Conservation (phyloP, 2,888 invertebrate species). For the Himalopsyche tibetana region DNA sequence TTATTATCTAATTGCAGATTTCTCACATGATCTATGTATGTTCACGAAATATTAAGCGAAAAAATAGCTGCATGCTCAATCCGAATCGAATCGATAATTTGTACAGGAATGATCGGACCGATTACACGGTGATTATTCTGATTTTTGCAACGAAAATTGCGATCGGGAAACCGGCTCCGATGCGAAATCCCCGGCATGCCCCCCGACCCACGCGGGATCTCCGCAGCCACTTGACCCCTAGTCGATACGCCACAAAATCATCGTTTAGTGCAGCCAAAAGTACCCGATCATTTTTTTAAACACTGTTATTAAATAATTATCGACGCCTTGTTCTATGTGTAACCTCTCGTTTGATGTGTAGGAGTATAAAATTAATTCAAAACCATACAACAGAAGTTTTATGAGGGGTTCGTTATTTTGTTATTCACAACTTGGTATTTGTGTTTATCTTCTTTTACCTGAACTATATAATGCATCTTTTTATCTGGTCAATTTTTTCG, state of each 20-base stretch:
- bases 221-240: conserved; percentile 33
- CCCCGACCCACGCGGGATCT: conserved; percentile 59
- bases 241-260: conserved; percentile 28
- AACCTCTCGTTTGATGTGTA: not conserved
- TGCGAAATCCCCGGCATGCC: conserved; percentile 50
- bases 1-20: too few relatives aligned
- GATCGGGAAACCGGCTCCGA: not conserved
- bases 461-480: too few relatives aligned
- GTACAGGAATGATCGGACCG: not conserved
- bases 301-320: conserved; percentile 40
- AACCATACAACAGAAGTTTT: not conserved
- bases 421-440: too few relatives aligned
- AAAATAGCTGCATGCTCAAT: not conserved
- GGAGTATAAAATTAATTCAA: not conserved
- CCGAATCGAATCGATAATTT: not conserved
- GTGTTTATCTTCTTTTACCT: too few relatives aligned
- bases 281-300: conserved; percentile 31
- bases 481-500: too few relatives aligned
- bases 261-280: conserved; percentile 17
- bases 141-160: not conserved
- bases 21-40: too few relatives aligned
- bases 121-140: conserved; percentile 6
- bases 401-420: too few relatives aligned
- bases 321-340: conserved; percentile 37
- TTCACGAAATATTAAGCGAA: not conserved